Evolutionary conservation across 2,888 invertebrate species (phyloP).

Genomic region (Cryptocephalus primarius): DNA sequence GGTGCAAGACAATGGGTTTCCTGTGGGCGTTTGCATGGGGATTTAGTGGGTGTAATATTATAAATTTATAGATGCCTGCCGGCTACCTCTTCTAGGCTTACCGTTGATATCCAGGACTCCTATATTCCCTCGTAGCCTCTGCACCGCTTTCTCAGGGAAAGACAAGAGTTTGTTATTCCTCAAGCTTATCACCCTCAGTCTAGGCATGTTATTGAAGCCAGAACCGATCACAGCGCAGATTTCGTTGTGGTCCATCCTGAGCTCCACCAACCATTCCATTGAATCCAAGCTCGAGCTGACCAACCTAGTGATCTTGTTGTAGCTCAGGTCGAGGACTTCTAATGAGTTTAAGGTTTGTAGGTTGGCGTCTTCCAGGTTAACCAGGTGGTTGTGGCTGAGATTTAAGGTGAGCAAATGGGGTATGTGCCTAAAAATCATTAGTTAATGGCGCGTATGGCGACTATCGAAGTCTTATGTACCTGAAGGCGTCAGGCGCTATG

Average conservation of each 20-base stretch:
- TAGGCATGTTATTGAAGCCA: constrained; percentile 75
- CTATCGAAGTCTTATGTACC: too few relatives aligned
- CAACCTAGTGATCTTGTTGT: constrained; percentile 62
- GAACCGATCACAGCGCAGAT: constrained; percentile 71
- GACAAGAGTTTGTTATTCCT: constrained; percentile 65
- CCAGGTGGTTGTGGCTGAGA: constrained; percentile 70
- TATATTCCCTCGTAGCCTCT: constrained; percentile 67
- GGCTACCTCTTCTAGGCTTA: constrained; percentile 33
- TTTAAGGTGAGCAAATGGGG: constrained; percentile 73
- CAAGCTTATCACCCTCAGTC: constrained; percentile 68
- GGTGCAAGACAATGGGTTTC: constrained; percentile 73
- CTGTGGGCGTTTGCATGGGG: constrained; percentile 41
- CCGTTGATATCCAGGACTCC: constrained; percentile 77
- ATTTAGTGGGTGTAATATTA: background rate
- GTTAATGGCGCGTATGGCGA: too few relatives aligned
- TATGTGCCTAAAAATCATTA: constrained; percentile 28
- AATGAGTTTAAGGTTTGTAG: constrained; percentile 61
- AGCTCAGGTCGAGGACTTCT: constrained; percentile 76
- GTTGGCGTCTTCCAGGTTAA: constrained; percentile 63
- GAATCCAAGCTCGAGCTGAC: constrained; percentile 53
- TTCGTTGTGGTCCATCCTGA: constrained; percentile 74
- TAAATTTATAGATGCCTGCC: too few relatives aligned
- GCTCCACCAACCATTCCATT: constrained; percentile 78
- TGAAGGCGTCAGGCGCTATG: constrained; percentile 64
- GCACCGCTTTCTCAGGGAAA: constrained; percentile 62